phyloP scores from a whole-genome alignment of 2,797 vertebrate species.

The Coendou prehensilis region DNA sequence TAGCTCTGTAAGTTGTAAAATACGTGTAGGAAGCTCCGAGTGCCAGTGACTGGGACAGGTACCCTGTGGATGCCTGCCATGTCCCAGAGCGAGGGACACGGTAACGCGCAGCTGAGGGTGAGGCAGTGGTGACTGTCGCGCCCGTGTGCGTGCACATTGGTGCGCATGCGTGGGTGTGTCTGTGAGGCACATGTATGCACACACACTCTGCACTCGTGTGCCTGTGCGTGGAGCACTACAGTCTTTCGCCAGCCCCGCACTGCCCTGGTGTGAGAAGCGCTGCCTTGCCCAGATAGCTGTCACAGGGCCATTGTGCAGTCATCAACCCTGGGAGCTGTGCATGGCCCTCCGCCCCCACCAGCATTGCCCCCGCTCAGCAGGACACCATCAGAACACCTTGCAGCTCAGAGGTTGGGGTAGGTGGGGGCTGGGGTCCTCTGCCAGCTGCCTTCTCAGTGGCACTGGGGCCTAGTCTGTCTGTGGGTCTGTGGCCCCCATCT shows the following conservation, averaged over 20 bases:
- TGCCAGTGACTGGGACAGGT: background rate
- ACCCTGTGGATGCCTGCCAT: background rate
- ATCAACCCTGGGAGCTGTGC: background rate
- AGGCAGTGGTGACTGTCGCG: background rate
- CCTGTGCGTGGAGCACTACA: background rate
- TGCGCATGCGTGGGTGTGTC: background rate
- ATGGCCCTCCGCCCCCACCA: background rate
- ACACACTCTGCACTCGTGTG: background rate
- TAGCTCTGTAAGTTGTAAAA: background rate
- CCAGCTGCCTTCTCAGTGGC: background rate
- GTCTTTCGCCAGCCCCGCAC: rapidly evolving
- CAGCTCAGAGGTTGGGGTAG: background rate
- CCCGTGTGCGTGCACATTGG: background rate
- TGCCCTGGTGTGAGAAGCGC: background rate
- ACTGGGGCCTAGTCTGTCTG: background rate
- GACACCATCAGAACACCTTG: background rate
- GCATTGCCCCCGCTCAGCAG: background rate
- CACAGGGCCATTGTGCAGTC: conserved; percentile 56
- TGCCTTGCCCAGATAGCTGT: background rate
- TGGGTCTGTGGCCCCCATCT: background rate
- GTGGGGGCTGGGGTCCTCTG: background rate
- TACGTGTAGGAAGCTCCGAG: background rate
- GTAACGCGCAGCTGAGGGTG: too few relatives aligned
- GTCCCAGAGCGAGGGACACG: background rate
- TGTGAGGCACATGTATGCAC: rapidly evolving